A percentile compares a stretch with the other conserved stretches of the same genome.
These are phyloP conservation scores for Spisula solida DNA, from an alignment of 2,888 invertebrate species.

Conservation along the genomic window DNA sequence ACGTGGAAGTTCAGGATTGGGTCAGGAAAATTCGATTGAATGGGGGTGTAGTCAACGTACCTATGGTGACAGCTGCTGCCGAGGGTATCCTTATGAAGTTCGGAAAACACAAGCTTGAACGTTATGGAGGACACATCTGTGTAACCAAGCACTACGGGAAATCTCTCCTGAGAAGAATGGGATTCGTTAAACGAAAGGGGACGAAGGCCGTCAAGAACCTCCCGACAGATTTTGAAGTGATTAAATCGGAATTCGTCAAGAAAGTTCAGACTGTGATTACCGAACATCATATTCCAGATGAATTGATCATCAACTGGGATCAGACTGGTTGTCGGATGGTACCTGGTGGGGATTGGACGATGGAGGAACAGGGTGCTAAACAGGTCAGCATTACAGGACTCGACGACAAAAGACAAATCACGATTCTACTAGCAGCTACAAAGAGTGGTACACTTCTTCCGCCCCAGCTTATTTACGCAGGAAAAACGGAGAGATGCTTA, in stretches of 20 bases:
- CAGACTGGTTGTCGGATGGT: slow-evolving; percentile 65
- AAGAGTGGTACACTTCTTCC: slow-evolving; percentile 60
- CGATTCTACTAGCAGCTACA: slow-evolving; percentile 57
- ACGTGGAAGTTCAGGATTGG: slow-evolving; percentile 38
- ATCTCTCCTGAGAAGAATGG: slow-evolving; percentile 58
- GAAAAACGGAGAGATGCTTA: slow-evolving; percentile 65
- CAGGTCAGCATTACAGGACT: slow-evolving; percentile 56
- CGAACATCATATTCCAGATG: slow-evolving; percentile 59
- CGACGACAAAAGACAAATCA: slow-evolving; percentile 72
- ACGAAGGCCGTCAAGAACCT: slow-evolving; percentile 58
- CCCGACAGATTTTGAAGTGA: slow-evolving; percentile 59
- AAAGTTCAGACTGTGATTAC: slow-evolving; percentile 36
- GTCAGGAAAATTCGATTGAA: slow-evolving; percentile 1
- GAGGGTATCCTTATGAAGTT: slow-evolving; percentile 52
- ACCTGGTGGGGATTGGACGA: slow-evolving; percentile 67
- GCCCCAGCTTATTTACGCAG: slow-evolving; percentile 69
- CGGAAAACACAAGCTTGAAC: slow-evolving; percentile 43
- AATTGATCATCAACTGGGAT: slow-evolving; percentile 65
- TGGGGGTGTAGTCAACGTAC: slow-evolving; percentile 37
- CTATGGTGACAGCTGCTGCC: slow-evolving; percentile 28
- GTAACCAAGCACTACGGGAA: slow-evolving; percentile 54
- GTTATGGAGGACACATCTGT: slow-evolving; percentile 54
- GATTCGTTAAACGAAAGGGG: slow-evolving; percentile 60
- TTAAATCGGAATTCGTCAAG: slow-evolving; percentile 40
- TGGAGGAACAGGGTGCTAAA: slow-evolving; percentile 44